A percentile compares a stretch with the other conserved stretches of the same genome.
Conservation (phyloP, 30 jellyfish, hydroid and myxozoan genomes). For the Aurelia coerulea region DNA sequence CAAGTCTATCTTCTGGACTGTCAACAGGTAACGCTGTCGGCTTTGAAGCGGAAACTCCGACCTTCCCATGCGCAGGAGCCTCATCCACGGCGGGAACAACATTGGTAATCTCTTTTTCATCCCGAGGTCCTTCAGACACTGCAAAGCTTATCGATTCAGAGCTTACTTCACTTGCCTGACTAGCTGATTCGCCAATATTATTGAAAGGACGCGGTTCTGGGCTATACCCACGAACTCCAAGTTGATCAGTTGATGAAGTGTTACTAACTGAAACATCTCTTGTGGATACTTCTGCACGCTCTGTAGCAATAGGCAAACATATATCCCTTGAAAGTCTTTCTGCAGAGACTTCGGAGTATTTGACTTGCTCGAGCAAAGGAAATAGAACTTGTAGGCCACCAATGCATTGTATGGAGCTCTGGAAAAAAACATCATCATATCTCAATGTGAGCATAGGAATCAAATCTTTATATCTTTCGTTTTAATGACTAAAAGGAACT, state of each 20-base stretch:
- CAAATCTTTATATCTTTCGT: no score
- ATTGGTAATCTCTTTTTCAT: neutral
- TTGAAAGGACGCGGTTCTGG: slow-evolving; percentile 25
- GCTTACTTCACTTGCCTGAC: slow-evolving; percentile 1
- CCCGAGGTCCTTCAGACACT: neutral
- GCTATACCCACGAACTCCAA: neutral
- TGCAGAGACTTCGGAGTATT: slow-evolving; percentile 21
- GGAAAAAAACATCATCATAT: neutral
- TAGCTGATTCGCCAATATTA: slow-evolving; percentile 23
- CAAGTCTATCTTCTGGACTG: neutral
- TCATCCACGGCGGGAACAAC: neutral
- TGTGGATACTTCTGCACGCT: slow-evolving; percentile 23
- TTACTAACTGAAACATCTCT: slow-evolving; percentile 21
- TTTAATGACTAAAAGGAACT: no score
- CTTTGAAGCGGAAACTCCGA: no score
- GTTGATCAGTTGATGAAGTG: neutral
- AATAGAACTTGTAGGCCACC: slow-evolving; percentile 89
- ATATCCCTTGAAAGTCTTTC: slow-evolving; percentile 35
- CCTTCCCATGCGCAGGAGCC: neutral
- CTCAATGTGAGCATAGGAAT: no score
- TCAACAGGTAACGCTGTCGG: no score
- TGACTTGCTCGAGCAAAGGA: slow-evolving; percentile 91
- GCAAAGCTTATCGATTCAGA: no score
- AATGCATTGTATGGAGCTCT: slow-evolving; percentile 92
- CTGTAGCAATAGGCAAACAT: slow-evolving; percentile 7